Base-by-base conservation (phyloP, 2,797 vertebrate species). In the Neosalanx taihuensis region DNA sequence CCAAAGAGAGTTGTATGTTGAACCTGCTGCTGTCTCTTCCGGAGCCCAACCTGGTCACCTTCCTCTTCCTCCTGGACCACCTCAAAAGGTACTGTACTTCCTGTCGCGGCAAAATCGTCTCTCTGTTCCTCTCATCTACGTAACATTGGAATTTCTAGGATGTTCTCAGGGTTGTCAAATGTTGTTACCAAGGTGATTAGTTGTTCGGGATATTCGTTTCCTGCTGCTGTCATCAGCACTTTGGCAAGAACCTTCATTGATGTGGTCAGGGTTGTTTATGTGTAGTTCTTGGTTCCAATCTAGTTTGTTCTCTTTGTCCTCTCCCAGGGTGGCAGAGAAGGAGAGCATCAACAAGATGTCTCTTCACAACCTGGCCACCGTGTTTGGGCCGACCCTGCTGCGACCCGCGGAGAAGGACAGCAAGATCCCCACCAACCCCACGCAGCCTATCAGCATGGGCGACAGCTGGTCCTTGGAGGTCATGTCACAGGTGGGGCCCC, bases 401-500 rank as follows among this genome's bases (percentile, higher is more conserved):
- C 91, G 97, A 71, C 98, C 98, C 1, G 91, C 98, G 0, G 97
- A 99, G 91, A 99, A 99, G 88, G 96, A 98, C 91, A 98, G 95
- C 85, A 99, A 98, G 90, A 96, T 96, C 74, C 95, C 96, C 1
- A 79, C 93, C 4, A 98, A 97, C 88, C 97, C 97, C 31, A 96
- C 95, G 3, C 97, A 99, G 69, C 95, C 97, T 6, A 96, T 98
- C 89, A 95, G 94, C 76, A 99, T 99, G 97, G 94, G 95, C 2
- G 97, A 99, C 86, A 99, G 97, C 91, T 99, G 98, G 98, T 99
- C 97, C 61, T 91, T 98, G 81, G 98, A 99, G 84, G 98, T 99
- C 78, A 99, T 99, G 97, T 96, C 97, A 82, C 97, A 99, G 95
- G 98, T 99, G 92, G 67, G 71, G 69, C 35, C 20, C 20, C 2